Conservation (phyloP, 2,113 vertebrate genomes). For the Herpailurus yagouaroundi region DNA sequence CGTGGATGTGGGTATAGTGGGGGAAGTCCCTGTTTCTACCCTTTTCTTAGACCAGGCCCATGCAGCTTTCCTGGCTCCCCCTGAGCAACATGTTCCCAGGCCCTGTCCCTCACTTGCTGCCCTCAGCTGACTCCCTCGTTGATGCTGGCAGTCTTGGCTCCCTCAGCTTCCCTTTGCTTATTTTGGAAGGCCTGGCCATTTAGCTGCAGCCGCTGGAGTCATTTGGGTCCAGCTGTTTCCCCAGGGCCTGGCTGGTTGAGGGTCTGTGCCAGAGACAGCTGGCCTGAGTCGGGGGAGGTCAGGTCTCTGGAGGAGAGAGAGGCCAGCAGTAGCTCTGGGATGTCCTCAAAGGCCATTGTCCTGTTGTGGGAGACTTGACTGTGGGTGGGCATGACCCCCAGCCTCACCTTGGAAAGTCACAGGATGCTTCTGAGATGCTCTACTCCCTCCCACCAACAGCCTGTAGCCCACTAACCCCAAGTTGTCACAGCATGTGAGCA, state of each 20-base stretch:
- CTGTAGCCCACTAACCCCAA: neutral
- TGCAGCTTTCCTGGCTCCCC: neutral
- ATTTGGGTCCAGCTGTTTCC: constrained; percentile 53
- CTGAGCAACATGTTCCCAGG: neutral
- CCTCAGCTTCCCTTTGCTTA: neutral
- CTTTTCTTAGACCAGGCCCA: neutral
- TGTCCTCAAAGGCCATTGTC: neutral
- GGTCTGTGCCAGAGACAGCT: constrained; percentile 11
- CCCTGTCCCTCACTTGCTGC: neutral
- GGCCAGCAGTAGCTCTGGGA: neutral
- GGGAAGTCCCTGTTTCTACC: neutral
- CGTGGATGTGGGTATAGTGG: neutral
- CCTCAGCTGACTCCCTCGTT: neutral
- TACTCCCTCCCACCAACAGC: neutral
- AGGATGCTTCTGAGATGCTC: neutral
- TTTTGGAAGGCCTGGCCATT: constrained; percentile 36
- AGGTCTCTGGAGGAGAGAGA: neutral
- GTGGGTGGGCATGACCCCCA: neutral
- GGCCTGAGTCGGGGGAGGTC: neutral
- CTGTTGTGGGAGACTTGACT: neutral
- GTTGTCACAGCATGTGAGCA: neutral
- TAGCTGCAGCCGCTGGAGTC: neutral
- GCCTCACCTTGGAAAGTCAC: neutral
- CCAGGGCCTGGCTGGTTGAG: neutral
- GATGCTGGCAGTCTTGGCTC: neutral